These are phyloP conservation scores for Sebastes dallii DNA, from an alignment of 2,797 vertebrate genomes.

Conservation along the genomic window DNA sequence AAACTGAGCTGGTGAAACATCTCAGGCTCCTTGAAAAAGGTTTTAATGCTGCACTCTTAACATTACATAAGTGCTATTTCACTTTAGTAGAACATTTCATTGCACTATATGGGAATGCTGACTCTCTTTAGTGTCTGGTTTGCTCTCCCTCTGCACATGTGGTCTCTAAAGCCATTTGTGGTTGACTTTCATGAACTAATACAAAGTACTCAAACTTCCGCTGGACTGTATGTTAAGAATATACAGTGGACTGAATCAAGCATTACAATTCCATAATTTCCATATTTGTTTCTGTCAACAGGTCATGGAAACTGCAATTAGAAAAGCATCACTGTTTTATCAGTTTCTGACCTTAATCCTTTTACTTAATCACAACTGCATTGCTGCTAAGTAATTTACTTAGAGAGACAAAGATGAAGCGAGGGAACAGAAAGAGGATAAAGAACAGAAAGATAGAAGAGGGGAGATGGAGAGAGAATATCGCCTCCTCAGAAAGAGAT, in stretches of 20 bases:
- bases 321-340: not conserved
- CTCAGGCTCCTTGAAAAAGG: not conserved
- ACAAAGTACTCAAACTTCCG: not conserved
- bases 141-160: not conserved
- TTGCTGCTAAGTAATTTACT: constrained; percentile 4
- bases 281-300: not conserved
- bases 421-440: not conserved
- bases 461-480: not conserved
- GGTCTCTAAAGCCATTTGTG: not conserved
- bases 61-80: not conserved
- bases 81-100: not conserved
- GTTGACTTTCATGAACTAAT: not conserved
- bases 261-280: not conserved
- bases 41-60: not conserved
- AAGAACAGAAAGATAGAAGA: not conserved
- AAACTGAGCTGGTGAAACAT: not conserved
- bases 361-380: not conserved
- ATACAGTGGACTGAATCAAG: not conserved
- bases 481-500: not conserved
- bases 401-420: not conserved
- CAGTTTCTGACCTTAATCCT: not conserved
- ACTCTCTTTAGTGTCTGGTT: not conserved
- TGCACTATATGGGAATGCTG: not conserved
- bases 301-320: not conserved
- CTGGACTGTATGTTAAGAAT: not conserved